Evolutionary conservation across 1,140 invertebrate genomes (phyloP).

Genomic region (Anoplophora glabripennis): DNA sequence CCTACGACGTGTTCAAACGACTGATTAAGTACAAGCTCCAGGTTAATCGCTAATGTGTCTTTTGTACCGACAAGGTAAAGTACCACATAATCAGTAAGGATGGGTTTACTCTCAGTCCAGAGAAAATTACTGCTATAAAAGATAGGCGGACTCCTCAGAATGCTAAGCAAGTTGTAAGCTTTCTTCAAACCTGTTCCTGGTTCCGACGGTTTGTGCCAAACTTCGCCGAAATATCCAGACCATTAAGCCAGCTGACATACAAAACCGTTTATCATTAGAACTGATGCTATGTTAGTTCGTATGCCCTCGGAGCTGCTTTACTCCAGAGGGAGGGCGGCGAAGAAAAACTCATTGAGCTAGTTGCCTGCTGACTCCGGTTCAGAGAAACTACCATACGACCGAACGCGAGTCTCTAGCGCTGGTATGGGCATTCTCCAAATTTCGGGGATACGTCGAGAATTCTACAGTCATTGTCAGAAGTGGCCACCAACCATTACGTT

Average conservation of each 20-base stretch:
- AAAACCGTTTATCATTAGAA: conserved; percentile 11
- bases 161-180: conserved; percentile 2
- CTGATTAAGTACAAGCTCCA: no score
- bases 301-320: conserved; percentile 45
- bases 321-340: conserved; percentile 47
- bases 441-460: neutral
- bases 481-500: neutral
- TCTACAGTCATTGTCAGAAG: neutral
- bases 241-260: no score
- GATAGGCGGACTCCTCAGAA: conserved; percentile 9
- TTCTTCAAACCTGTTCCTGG: conserved; percentile 12
- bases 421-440: neutral
- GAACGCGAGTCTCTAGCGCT: neutral
- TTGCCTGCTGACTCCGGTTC: neutral
- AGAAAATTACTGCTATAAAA: conserved; percentile 22
- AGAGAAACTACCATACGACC: neutral
- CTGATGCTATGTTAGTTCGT: conserved; percentile 31
- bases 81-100: no score
- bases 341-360: conserved; percentile 41
- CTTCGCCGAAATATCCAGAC: conserved; percentile 13
- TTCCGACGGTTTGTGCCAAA: conserved; percentile 13
- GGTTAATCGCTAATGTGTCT: no score
- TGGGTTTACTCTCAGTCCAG: neutral
- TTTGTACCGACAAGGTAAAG: no score
- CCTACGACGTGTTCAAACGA: no score